These are phyloP conservation scores for Anastrepha obliqua DNA, from an alignment of 1,140 invertebrate species.

Conservation along the genomic window DNA sequence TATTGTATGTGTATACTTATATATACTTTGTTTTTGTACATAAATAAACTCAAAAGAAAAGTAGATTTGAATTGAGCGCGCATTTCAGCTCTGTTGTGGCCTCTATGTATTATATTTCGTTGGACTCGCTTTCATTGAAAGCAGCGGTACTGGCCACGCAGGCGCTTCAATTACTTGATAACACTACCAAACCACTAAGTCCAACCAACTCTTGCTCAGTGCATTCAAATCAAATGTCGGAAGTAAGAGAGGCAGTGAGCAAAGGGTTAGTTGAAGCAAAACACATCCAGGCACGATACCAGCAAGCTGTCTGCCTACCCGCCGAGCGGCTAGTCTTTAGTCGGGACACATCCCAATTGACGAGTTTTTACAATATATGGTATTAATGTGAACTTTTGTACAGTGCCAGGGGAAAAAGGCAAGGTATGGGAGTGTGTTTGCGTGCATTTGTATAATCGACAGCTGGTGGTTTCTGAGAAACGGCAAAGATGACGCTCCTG, in stretches of 20 bases:
- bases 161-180: slow-evolving; percentile 32
- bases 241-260: background rate
- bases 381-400: too few species aligned
- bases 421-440: background rate
- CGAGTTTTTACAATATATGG: background rate
- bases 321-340: background rate
- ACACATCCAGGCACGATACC: background rate
- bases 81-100: background rate
- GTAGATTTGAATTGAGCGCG: background rate
- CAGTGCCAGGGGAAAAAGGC: background rate
- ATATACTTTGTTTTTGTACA: background rate
- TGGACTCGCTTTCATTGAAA: background rate
- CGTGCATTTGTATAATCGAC: slow-evolving; percentile 61
- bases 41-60: background rate
- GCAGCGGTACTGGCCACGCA: background rate
- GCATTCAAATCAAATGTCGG: slow-evolving; percentile 60
- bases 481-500: background rate
- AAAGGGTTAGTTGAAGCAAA: background rate
- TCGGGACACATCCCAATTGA: background rate
- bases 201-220: slow-evolving; percentile 39
- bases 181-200: background rate
- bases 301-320: background rate
- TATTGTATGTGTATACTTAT: background rate
- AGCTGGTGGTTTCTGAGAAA: slow-evolving; percentile 61
- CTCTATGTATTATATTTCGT: background rate